phyloP scores from a whole-genome alignment of 2,888 invertebrate genomes.

The Macrophya alboannulata region DNA sequence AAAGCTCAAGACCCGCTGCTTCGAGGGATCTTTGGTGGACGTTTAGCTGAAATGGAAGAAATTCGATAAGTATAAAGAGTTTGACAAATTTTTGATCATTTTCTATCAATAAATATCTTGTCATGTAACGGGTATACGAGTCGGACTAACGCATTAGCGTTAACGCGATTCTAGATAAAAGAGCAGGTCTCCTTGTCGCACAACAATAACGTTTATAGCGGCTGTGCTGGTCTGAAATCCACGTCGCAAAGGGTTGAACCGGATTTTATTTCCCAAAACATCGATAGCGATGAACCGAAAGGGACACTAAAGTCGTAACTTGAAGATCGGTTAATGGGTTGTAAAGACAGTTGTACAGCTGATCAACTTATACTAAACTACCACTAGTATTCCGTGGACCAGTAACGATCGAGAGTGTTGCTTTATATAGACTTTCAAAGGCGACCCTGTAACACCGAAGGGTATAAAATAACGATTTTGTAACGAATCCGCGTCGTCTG shows the following conservation, averaged over 20 bases:
- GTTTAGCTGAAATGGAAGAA: conserved; percentile 73
- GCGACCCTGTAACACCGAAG: not conserved
- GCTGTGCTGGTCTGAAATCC: not conserved
- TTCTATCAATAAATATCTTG: not conserved
- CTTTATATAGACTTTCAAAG: conserved; percentile 2
- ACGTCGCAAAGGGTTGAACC: not conserved
- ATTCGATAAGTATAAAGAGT: not conserved
- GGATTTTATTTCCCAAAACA: not conserved
- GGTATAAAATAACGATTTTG: not conserved
- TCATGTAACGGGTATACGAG: not conserved
- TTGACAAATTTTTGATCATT: not conserved
- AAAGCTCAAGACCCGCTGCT: conserved; percentile 76
- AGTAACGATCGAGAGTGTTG: conserved; percentile 7
- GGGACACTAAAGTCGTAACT: conserved; percentile 13
- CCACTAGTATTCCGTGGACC: not conserved
- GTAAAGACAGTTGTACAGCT: conserved; percentile 9
- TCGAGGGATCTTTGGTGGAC: conserved; percentile 78
- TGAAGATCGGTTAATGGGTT: conserved; percentile 29
- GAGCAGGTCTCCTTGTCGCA: not conserved
- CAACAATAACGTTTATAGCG: conserved; percentile 24
- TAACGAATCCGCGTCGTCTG: not conserved
- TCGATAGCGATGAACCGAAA: conserved; percentile 30
- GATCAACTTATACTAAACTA: conserved; percentile 7
- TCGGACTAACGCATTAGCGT: not conserved
- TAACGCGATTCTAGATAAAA: not conserved